phyloP scores from a whole-genome alignment of 2,888 invertebrate genomes.

The Abrostola tripartita region DNA sequence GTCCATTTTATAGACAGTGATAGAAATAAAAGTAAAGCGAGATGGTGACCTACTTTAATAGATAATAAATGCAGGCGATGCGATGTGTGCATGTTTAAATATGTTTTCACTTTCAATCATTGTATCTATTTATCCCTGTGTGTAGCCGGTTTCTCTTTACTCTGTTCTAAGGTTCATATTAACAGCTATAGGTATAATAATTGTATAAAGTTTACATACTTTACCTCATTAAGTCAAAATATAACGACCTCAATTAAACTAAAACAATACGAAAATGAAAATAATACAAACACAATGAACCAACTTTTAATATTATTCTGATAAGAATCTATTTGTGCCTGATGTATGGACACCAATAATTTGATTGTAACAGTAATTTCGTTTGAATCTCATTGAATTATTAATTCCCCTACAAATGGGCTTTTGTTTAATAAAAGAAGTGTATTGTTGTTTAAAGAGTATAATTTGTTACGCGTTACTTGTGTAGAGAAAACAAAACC shows the following conservation, averaged over 20 bases:
- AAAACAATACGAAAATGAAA: constrained; percentile 54
- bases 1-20: too few species aligned
- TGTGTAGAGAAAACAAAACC: constrained; percentile 28
- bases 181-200: too few species aligned
- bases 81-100: too few species aligned
- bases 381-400: constrained; percentile 65
- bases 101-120: too few species aligned
- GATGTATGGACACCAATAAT: constrained; percentile 65
- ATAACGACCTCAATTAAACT: constrained; percentile 15
- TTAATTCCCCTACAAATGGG: constrained; percentile 61
- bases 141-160: too few species aligned
- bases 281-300: constrained; percentile 54
- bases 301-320: constrained; percentile 66
- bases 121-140: too few species aligned
- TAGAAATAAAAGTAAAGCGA: too few species aligned
- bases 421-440: constrained; percentile 72
- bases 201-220: too few species aligned
- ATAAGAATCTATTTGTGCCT: constrained; percentile 66
- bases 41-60: too few species aligned
- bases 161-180: too few species aligned
- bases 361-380: constrained; percentile 66
- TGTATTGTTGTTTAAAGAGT: constrained; percentile 58
- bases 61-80: too few species aligned
- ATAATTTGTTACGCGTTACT: constrained; percentile 50
- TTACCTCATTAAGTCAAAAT: too few species aligned